Evolutionary conservation across 1,140 invertebrate species (phyloP), one percentile per base, ranked within the genome.

Genomic region (Macrotrachela quadricornifera): DNA sequence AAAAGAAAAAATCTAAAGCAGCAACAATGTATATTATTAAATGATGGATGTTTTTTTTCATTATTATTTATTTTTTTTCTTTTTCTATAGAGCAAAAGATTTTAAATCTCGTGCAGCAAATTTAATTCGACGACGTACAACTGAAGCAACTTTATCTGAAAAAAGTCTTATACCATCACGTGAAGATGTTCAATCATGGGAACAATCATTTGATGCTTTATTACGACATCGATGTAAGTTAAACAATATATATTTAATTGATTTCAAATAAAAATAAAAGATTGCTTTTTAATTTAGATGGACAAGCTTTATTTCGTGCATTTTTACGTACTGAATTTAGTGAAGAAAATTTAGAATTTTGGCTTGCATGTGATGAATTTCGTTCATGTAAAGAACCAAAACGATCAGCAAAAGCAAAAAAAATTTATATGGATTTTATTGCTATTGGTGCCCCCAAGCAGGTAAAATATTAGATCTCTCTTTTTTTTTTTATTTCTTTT

Each of bases 311-410:
- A 41, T 77, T 78, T 62, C 64, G 68, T 40, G 73, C 73, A 10
- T 78, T 77, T 57, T 62, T 78, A 4, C 68, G 71, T 53, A 70
- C 74, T 0, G 76, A 78, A 60, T 76, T 74, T 59, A 75, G 74
- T 62, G 75, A 78, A 55, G 76, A 78, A 59, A 78, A 78, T 59
- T 66, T 78, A 15, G 76, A 78, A 56, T 78, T 78, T 58, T 78
- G 76, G 76, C 60, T 76, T 10, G 76, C 74, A 1, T 75, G 76
- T 61, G 76, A 78, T 61, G 73, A 77, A 42, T 78, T 71, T 64
- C 70, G 46, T 38, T 42, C 45, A 1, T 44, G 30, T 44, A 49
- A 54, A 41, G 45, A 57, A 16, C 9, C 42, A 53, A 76, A 77
- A 59, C 57, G 74, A 50, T 52, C 59, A 9, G 56, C 65, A 1